Percentiles rank a stretch among this genome's conserved stretches.
phyloP scores from a whole-genome alignment of 2,113 vertebrate species.

The Cranoglanis bouderius region DNA sequence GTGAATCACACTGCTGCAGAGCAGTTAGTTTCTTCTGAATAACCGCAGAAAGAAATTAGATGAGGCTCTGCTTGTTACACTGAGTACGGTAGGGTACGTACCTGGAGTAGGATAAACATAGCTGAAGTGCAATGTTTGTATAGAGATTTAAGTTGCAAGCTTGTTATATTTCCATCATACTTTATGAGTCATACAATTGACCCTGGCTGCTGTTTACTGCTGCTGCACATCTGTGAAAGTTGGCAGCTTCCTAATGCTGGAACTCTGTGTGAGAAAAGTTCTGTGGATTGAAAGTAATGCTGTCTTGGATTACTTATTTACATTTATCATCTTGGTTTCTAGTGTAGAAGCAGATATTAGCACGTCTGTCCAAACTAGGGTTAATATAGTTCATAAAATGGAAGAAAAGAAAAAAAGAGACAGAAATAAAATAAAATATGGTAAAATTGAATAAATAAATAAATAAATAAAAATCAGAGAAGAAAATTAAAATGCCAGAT shows the following conservation, averaged over 20 bases:
- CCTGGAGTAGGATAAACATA: background rate
- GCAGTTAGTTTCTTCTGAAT: background rate
- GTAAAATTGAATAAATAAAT: too few species aligned
- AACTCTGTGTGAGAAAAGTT: background rate
- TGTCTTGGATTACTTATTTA: background rate
- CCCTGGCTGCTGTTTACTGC: background rate
- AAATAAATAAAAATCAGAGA: background rate
- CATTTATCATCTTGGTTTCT: background rate
- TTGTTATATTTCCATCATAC: background rate
- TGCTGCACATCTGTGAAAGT: slow-evolving; percentile 4
- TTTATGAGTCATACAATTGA: background rate
- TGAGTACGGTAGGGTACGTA: background rate
- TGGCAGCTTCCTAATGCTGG: background rate
- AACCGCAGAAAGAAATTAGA: background rate
- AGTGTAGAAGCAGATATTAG: background rate
- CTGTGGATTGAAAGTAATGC: background rate
- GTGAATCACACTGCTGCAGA: background rate
- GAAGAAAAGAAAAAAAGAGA: background rate
- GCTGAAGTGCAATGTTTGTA: background rate
- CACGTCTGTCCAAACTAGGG: background rate
- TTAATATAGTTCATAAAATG: background rate
- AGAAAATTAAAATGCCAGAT: too few species aligned
- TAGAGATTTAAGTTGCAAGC: background rate
- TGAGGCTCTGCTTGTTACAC: background rate
- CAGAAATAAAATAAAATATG: background rate